phyloP scores from a whole-genome alignment of 2,888 invertebrate species.

The Phortica okadai region DNA sequence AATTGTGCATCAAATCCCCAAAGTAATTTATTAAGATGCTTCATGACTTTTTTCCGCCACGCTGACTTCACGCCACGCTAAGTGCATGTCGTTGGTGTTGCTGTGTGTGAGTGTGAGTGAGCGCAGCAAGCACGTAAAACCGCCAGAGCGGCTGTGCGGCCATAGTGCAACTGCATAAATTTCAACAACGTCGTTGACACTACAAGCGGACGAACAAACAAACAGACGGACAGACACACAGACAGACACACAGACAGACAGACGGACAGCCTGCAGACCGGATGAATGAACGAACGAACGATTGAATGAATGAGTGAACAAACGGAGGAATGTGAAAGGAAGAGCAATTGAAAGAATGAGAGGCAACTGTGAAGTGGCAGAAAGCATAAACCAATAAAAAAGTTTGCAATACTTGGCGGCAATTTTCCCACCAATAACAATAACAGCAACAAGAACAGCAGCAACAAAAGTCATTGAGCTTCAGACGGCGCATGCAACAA shows the following conservation, averaged over 20 bases:
- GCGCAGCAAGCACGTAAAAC: background rate
- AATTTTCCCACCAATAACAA: background rate
- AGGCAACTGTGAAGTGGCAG: constrained; percentile 1
- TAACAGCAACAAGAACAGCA: constrained; percentile 12
- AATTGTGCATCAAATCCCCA: constrained; percentile 73
- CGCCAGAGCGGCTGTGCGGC: background rate
- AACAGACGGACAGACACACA: background rate
- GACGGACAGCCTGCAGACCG: background rate
- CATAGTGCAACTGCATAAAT: constrained; percentile 52
- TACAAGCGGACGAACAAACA: background rate
- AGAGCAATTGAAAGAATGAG: background rate
- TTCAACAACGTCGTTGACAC: constrained; percentile 38
- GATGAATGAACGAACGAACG: background rate
- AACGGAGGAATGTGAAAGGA: background rate
- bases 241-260: background rate
- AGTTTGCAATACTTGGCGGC: constrained; percentile 16
- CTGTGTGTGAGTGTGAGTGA: too few relatives aligned
- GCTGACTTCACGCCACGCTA: constrained; percentile 70
- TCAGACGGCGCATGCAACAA: constrained; percentile 16
- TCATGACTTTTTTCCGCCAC: constrained; percentile 73
- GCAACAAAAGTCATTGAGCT: constrained; percentile 19
- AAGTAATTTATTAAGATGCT: constrained; percentile 76
- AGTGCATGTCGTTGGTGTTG: constrained; percentile 5
- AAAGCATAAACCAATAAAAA: constrained; percentile 24
- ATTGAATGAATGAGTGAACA: background rate